Evolutionary conservation across 2,888 invertebrate species (phyloP), one percentile per base, ranked within the genome.

Genomic region (Biston stratarius): DNA sequence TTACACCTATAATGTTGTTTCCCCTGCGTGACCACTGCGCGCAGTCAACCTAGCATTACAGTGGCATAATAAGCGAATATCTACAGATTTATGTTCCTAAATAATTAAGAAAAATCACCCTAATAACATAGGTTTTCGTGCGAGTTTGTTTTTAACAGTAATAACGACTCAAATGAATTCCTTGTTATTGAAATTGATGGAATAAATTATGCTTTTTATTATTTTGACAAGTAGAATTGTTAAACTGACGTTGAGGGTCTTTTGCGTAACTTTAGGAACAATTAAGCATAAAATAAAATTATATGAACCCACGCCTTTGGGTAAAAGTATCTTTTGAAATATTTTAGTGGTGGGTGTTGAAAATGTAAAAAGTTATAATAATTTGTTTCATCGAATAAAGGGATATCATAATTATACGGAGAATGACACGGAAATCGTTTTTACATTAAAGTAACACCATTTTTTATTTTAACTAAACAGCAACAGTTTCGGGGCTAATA

Each of bases 21-120:
- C 59, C 80, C 74, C 76, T 73, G 89, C 91, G 91, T 91, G 91
- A 88, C 88, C 83, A 70, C 74, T 73, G 68, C 68, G 72, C 79
- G 72, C 79, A 80, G 78, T 82, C 81, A 87, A 83, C 88, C 87
- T 88, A 83, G 80, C 78, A 90, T 90, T 92, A 90, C 83, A 82
- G 80, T 82, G 78, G 81, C 77, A 85, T 90, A 90, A 89, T 84
- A 88, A 84, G 82, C 83, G 87, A 90, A 90, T 87, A 88, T 88
- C 81, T 83, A 66, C 74, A 84, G 90, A 88, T 89, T 90, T 89
- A 89, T 88, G 89, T 80, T 84, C 73, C 71, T 83, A 66, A 86
- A 88, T 88, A 89, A 91, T 90, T 88, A 89, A 86, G 78, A 72
- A 72, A 79, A 83, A 78, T 81, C 76, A 75, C 76, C 71, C 76